Base-by-base conservation (phyloP, 2,888 invertebrate species). In the Sinelater perroti region DNA sequence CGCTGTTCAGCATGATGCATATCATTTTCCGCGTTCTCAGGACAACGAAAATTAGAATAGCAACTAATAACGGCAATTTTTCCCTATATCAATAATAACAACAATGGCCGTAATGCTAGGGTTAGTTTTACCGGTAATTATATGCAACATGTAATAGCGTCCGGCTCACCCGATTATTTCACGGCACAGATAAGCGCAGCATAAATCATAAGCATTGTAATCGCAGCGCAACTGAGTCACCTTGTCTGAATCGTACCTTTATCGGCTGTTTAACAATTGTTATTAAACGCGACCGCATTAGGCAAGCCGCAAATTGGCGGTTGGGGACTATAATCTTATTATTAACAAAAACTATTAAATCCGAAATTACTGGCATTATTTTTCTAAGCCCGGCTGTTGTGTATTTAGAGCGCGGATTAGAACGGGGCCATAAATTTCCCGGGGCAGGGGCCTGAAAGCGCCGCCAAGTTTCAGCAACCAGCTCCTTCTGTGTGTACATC, bases 311-410 rank as follows among this genome's bases (percentile, higher is more conserved):
- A 58, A 58, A 53, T 58, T 58, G 47, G 40, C 14, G 53, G 40
- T 57, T 57, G 40, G 53, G 45, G 53, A 58, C 57, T 53, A 52
- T 58, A 58, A 58, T 58, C 53, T 58, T 47, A 58, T 58, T 58
- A 58, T 58, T 58, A 58, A 58, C 52, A 52, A 46, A 58, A 52
- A 52, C 57, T 53, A 58, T 58, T 58, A 58, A 53, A 53, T 53
- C 26, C 13, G 24, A 54, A 54, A 54, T 54, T 54, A 54, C 54
- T 54, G 47, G 17, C 54, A 54, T 54, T 54, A 54, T 47, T 54
- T 46, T 40, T 54, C 30, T 46, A 54, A 54, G 38, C 47, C 54
- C 53, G 53, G 45, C 52, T 53, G 33, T n/a, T n/a, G n/a, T 33
- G 45, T 45, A 38, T 45, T 52, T 53, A 53, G 44, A 20, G 45